These are phyloP conservation scores for Drosophila arawakana DNA, from an alignment of 1,140 invertebrate genomes.

Conservation along the genomic window DNA sequence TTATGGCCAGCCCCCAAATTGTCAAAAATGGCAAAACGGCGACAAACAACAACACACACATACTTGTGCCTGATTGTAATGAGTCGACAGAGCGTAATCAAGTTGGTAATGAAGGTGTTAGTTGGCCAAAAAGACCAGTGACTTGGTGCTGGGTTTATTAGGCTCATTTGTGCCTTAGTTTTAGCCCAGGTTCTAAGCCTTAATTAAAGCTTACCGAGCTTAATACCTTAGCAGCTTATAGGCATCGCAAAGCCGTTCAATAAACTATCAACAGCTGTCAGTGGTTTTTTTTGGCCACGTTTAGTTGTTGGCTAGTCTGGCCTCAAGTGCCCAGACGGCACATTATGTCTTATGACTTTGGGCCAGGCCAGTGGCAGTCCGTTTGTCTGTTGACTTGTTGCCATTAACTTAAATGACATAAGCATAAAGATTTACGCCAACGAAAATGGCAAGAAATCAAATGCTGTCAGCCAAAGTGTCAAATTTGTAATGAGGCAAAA, in stretches of 20 bases:
- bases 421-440: constrained; percentile 72
- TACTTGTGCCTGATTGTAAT: constrained; percentile 20
- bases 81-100: constrained; percentile 7
- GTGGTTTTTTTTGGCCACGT: not conserved
- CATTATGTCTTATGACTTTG: constrained; percentile 33
- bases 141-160: constrained; percentile 11
- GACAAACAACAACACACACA: constrained; percentile 22
- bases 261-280: constrained; percentile 63
- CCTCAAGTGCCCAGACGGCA: constrained; percentile 23
- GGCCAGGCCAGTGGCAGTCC: constrained; percentile 2
- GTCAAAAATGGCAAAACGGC: constrained; percentile 64
- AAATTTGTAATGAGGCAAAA: constrained; percentile 78
- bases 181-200: constrained; percentile 37
- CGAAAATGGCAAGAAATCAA: constrained; percentile 61
- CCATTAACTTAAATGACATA: constrained; percentile 81
- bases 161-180: constrained; percentile 11
- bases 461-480: constrained; percentile 76
- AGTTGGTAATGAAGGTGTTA: constrained; percentile 37
- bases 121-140: not conserved
- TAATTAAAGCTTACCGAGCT: constrained; percentile 32
- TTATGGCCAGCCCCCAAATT: constrained; percentile 43
- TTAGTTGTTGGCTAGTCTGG: constrained; percentile 23
- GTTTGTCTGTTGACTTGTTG: constrained; percentile 47
- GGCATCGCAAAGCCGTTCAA: constrained; percentile 18
- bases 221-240: constrained; percentile 32